Evolutionary conservation across 2,888 invertebrate species (phyloP), one percentile per base, ranked within the genome.

Genomic region (Sarcophaga carnaria): DNA sequence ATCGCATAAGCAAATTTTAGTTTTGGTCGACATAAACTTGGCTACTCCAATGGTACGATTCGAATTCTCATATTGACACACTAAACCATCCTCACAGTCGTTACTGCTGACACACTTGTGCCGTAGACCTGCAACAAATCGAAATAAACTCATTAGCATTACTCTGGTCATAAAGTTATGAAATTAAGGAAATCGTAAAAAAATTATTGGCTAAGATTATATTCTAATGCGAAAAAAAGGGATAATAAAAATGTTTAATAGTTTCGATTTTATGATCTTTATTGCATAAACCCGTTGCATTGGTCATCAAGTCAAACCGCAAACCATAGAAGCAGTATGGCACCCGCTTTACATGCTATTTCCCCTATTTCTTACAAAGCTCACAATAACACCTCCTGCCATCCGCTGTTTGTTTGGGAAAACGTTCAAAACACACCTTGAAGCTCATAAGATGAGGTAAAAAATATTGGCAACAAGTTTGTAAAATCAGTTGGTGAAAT

Each of bases 41-140:
- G 93, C 92, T n/a, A 93, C 91, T 2, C 94, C 94, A 87, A 92
- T 92, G 67, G 93, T 92, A 17, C 92, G 90, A 0, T 95, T 95
- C 69, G 94, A 93, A 92, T 95, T 95, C 0, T 95, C 95, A 2
- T 93, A 91, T 54, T 94, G 94, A 90, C 96, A 96, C 80, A 95
- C 94, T 76, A 96, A 94, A 0, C 95, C 95, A 45, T 95, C 95
- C 89, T 95, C 94, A 89, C 96, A 96, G 77, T 96, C 96, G 77
- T 94, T 94, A 89, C 95, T 94, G 90, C 94, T 94, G 25, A 93
- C 93, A 92, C 96, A 96, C 1, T 94, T 93, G 90, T 96, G 95
- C 10, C 93, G 92, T n/a, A 93, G 88, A 10, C 93, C 93, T 93
- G 78, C 4, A 77, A 67, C 75, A 64, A 72, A 76, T 60, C 10